These are phyloP conservation scores for Rhopilema esculentum DNA, from an alignment of 30 jellyfish, hydroid and myxozoan species.

Conservation along the genomic window DNA sequence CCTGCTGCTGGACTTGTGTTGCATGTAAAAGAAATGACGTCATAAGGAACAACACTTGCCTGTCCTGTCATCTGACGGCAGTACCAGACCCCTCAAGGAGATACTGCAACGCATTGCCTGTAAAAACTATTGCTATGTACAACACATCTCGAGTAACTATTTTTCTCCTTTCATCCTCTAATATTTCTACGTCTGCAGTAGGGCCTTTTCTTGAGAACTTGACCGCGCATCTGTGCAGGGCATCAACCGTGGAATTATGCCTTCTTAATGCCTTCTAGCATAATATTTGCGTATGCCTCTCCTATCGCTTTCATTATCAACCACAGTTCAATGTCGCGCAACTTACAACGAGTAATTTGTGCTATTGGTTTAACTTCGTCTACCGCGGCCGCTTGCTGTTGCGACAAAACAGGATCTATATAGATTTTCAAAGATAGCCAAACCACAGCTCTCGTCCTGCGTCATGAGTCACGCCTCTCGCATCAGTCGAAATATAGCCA, in stretches of 20 bases:
- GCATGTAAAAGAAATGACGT: slow-evolving; percentile 63
- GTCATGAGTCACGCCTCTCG: slow-evolving; percentile 85
- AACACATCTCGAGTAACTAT: neutral
- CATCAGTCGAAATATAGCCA: no score
- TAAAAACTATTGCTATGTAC: slow-evolving; percentile 1
- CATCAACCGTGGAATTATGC: slow-evolving; percentile 92
- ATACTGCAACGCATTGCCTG: slow-evolving; percentile 54
- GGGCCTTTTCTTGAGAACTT: slow-evolving; percentile 64
- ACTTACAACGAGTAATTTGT: slow-evolving; percentile 60
- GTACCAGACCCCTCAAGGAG: slow-evolving; percentile 57
- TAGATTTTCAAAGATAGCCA: slow-evolving; percentile 82
- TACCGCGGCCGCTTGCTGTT: slow-evolving; percentile 83
- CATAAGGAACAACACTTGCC: slow-evolving; percentile 70
- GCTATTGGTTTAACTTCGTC: slow-evolving; percentile 74
- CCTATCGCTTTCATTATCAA: slow-evolving; percentile 64
- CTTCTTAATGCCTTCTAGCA: slow-evolving; percentile 76
- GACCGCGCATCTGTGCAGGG: slow-evolving; percentile 61
- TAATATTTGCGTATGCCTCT: slow-evolving; percentile 60
- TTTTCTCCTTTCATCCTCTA: slow-evolving; percentile 7
- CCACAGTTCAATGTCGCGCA: slow-evolving; percentile 74
- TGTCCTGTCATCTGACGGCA: slow-evolving; percentile 48
- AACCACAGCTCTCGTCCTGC: slow-evolving; percentile 74
- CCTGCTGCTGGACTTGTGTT: slow-evolving; percentile 88
- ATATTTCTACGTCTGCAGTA: slow-evolving; percentile 61
- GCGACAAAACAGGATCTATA: slow-evolving; percentile 80